phyloP scores from a whole-genome alignment of 2,888 invertebrate species.

The Torymus aiolomorphi region DNA sequence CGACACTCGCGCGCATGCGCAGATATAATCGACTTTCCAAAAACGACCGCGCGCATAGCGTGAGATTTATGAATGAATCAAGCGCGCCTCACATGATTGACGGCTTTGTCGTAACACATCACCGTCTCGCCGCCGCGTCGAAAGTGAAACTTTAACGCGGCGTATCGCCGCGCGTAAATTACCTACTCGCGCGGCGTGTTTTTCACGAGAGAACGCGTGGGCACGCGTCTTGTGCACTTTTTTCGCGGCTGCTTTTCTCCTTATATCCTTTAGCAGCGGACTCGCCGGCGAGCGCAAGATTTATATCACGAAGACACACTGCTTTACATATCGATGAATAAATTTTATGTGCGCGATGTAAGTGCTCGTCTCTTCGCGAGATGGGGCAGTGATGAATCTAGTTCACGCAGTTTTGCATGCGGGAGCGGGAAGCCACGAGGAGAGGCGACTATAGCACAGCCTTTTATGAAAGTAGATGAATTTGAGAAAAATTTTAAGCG shows the following conservation, averaged over 20 bases:
- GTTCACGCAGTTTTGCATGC: too few relatives aligned
- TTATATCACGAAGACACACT: slow-evolving; percentile 45
- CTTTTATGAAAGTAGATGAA: too few relatives aligned
- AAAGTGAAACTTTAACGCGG: slow-evolving; percentile 15
- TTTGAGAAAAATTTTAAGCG: too few relatives aligned
- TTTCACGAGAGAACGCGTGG: not conserved
- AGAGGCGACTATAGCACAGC: slow-evolving; percentile 1
- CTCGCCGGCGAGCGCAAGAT: slow-evolving; percentile 1
- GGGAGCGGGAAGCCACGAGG: too few relatives aligned
- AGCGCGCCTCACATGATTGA: not conserved
- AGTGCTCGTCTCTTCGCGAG: too few relatives aligned
- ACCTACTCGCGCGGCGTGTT: not conserved
- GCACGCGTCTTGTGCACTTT: not conserved
- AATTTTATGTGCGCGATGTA: slow-evolving; percentile 17
- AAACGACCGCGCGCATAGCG: not conserved
- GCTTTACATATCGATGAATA: slow-evolving; percentile 54
- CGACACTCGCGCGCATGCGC: too few relatives aligned
- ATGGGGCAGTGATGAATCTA: not conserved
- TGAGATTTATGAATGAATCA: slow-evolving; percentile 33
- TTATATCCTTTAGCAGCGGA: not conserved
- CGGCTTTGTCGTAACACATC: slow-evolving; percentile 11
- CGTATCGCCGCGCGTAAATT: not conserved
- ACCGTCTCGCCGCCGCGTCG: not conserved
- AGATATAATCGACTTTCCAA: slow-evolving; percentile 22
- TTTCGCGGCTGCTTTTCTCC: not conserved